These are phyloP conservation scores for Astatotilapia flaviijosephi DNA, from an alignment of 2,113 vertebrate species.

Conservation along the genomic window DNA sequence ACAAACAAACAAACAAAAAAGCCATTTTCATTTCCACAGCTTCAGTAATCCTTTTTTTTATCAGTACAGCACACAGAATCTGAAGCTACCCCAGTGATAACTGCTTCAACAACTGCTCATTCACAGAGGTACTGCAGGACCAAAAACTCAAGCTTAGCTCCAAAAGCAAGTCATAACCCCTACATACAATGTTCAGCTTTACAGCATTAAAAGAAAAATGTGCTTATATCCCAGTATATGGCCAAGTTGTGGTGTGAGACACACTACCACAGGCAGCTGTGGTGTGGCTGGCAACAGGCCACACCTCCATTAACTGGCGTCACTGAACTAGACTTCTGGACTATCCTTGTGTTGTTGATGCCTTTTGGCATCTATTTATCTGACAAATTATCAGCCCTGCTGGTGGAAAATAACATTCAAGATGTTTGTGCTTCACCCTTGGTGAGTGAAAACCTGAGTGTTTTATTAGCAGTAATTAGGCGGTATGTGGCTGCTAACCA, in stretches of 20 bases:
- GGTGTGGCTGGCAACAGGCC: not conserved
- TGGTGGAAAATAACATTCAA: not conserved
- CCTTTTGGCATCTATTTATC: not conserved
- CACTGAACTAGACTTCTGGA: not conserved
- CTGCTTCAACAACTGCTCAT: not conserved
- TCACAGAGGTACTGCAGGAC: not conserved
- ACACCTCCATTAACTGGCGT: not conserved
- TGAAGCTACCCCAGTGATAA: not conserved
- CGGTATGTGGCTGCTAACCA: not conserved
- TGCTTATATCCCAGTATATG: not conserved
- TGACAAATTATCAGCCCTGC: not conserved
- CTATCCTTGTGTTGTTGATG: not conserved
- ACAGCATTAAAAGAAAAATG: not conserved
- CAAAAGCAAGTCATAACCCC: not conserved
- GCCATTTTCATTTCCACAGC: conserved; percentile 2
- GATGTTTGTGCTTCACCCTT: not conserved
- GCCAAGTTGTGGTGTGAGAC: not conserved
- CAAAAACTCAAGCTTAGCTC: not conserved
- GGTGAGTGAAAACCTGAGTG: not conserved
- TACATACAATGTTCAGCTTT: not conserved
- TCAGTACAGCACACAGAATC: conserved; percentile 1
- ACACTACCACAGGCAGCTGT: not conserved
- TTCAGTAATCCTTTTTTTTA: not conserved
- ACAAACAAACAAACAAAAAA: not conserved
- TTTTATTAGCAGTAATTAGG: not conserved